These are phyloP conservation scores for Hystrix cristata DNA, from an alignment of 2,113 vertebrate species.

Conservation along the genomic window DNA sequence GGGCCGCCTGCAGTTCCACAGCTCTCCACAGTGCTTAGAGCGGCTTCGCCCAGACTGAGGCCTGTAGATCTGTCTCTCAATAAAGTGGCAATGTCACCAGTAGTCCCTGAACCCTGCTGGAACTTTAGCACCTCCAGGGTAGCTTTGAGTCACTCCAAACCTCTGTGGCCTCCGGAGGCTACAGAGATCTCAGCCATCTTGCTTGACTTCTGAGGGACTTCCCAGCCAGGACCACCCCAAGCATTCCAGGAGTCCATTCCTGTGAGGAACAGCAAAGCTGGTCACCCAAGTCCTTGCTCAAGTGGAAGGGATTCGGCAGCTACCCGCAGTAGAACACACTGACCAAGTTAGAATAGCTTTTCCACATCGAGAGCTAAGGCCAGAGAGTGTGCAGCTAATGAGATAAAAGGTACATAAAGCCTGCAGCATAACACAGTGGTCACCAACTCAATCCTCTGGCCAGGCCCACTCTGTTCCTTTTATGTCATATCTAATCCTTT, in stretches of 20 bases:
- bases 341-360: fast-evolving
- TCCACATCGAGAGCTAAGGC: fast-evolving
- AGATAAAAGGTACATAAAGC: fast-evolving
- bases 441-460: fast-evolving
- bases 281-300: fast-evolving
- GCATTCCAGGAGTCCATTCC: fast-evolving
- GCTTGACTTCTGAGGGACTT: too few relatives aligned
- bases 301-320: fast-evolving
- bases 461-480: fast-evolving
- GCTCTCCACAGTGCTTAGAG: fast-evolving
- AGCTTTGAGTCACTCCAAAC: too few relatives aligned
- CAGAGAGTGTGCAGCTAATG: fast-evolving
- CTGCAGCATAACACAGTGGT: fast-evolving
- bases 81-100: fast-evolving
- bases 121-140: fast-evolving
- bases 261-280: not conserved
- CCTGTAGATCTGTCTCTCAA: fast-evolving
- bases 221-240: fast-evolving
- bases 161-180: fast-evolving
- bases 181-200: not conserved
- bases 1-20: fast-evolving
- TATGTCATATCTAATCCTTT: fast-evolving
- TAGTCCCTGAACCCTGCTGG: not conserved
- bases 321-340: fast-evolving
- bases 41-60: fast-evolving